Evolutionary conservation across 2,113 vertebrate species (phyloP).

Genomic region (Python bivittatus): DNA sequence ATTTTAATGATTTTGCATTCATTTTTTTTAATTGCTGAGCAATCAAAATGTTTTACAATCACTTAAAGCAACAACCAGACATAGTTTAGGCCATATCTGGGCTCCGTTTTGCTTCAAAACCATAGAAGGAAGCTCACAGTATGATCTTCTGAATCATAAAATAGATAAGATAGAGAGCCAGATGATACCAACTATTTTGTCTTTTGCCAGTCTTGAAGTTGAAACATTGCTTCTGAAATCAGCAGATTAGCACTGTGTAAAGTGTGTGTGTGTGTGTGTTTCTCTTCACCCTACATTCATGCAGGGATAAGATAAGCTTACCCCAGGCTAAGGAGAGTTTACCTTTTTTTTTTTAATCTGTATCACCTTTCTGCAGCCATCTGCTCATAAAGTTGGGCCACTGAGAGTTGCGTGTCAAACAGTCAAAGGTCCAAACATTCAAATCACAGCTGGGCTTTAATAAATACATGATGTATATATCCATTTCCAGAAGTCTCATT

Average conservation of each 20-base stretch:
- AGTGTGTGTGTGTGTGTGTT: background rate
- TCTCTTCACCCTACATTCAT: fast-evolving
- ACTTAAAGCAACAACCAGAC: background rate
- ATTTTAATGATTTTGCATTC: background rate
- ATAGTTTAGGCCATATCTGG: background rate
- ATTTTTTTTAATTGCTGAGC: background rate
- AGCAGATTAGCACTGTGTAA: background rate
- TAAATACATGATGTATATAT: constrained; percentile 1
- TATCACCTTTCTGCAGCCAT: background rate
- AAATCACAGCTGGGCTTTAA: background rate
- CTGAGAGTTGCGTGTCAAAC: background rate
- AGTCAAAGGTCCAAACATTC: background rate
- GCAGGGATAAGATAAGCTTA: background rate
- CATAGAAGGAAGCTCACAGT: background rate
- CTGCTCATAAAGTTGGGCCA: background rate
- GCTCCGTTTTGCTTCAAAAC: background rate
- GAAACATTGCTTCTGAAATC: background rate
- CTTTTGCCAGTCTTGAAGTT: background rate
- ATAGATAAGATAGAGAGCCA: background rate
- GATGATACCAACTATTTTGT: background rate
- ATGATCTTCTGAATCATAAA: background rate
- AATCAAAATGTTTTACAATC: background rate
- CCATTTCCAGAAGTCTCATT: constrained; percentile 1
- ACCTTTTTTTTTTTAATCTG: background rate
- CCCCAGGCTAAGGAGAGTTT: background rate